Base-by-base conservation (phyloP, 2,797 vertebrate genomes). In the Choloepus didactylus region DNA sequence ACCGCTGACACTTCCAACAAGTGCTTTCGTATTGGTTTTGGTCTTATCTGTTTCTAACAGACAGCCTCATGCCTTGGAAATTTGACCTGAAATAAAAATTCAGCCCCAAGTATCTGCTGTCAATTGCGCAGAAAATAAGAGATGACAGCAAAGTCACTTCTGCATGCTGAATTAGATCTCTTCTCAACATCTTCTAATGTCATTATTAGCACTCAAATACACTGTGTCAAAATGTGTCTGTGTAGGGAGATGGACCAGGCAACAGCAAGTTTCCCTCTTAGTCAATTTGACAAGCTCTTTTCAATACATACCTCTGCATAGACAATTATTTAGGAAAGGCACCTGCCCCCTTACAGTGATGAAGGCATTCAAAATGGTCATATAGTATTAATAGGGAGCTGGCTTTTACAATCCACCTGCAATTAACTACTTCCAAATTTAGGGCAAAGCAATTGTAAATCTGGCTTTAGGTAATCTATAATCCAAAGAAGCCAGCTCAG, bases 201-300 rank as follows among this genome's bases (percentile, higher is more conserved):
- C 98, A 98, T 99, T 98, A 99, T 98, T 99, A 98, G 98, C 98
- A 98, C 98, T 98, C 98, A 98, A 98, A 99, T 98, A 98, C 98
- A 97, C 98, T 98, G 97, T 98, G 98, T 98, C 98, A 98, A 98
- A 98, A 98, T 95, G 97, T 97, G 98, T 98, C 98, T 98, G 97
- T 95, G 96, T 95, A 97, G 96, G 97, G 97, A 98, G 98, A 98
- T 97, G 98, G 98, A 98, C 98, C 88, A 82, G 97, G 96, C 96
- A 97, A 98, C 97, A 97, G 96, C 73, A 95, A 97, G 96, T 97
- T 97, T 97, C 96, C 97, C 98, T 98, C 97, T 97, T 95, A 98
- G 98, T 97, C 97, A 97, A 97, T 96, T 97, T 97, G 98, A 98
- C 97, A 98, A 97, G 96, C 96, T 97, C 95, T 87, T 96, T 98